phyloP scores from a whole-genome alignment of 2,888 invertebrate species.

The Mythimna loreyi region DNA sequence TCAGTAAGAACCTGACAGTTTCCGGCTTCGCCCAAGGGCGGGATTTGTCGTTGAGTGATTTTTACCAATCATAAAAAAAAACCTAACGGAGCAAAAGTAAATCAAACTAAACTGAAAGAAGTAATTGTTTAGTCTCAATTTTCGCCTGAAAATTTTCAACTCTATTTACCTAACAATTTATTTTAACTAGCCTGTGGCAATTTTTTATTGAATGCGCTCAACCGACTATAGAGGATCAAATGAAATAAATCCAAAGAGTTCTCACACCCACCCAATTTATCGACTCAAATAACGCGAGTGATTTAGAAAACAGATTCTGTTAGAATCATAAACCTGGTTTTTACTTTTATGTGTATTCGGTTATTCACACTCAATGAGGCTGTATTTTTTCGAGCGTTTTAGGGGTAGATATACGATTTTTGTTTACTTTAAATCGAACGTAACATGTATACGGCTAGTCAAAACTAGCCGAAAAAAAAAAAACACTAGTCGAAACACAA shows the following conservation, averaged over 20 bases:
- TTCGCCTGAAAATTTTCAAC: neutral
- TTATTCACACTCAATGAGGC: conserved; percentile 42
- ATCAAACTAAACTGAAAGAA: too few relatives aligned
- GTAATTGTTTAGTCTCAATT: too few relatives aligned
- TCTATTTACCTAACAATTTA: conserved; percentile 23
- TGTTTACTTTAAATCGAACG: too few relatives aligned
- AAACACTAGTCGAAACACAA: too few relatives aligned
- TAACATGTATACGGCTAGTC: too few relatives aligned
- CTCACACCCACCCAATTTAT: conserved; percentile 56
- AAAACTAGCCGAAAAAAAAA: too few relatives aligned
- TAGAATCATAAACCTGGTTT: conserved; percentile 39
- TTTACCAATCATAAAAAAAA: too few relatives aligned
- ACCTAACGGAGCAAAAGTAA: too few relatives aligned
- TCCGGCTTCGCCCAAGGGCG: too few relatives aligned
- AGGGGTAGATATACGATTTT: too few relatives aligned
- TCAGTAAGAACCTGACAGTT: too few relatives aligned
- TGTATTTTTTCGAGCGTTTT: conserved; percentile 16
- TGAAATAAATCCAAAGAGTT: conserved; percentile 50
- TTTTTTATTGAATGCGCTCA: conserved; percentile 37
- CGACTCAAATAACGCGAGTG: conserved; percentile 52
- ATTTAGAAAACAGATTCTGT: conserved; percentile 53
- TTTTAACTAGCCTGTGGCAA: conserved; percentile 19
- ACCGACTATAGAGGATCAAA: conserved; percentile 33
- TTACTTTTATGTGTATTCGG: conserved; percentile 37
- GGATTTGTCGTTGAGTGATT: too few relatives aligned